These are phyloP conservation scores for Sphaeramia orbicularis DNA, from an alignment of 2,797 vertebrate species.

Conservation along the genomic window DNA sequence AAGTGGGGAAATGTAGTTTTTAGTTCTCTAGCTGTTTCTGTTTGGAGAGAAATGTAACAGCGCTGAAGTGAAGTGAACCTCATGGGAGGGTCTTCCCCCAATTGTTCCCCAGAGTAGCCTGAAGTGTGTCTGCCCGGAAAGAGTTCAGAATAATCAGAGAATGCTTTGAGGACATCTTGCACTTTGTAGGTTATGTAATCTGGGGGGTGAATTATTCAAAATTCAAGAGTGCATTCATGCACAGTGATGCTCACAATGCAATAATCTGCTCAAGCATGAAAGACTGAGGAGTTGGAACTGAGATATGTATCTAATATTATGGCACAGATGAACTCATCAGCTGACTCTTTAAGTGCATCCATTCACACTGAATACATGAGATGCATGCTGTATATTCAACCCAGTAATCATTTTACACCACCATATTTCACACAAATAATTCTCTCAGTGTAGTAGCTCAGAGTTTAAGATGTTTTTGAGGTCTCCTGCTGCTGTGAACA, in stretches of 20 bases:
- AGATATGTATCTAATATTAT: slow-evolving; percentile 37
- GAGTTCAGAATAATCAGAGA: slow-evolving; percentile 25
- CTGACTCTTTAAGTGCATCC: not conserved
- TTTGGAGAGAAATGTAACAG: slow-evolving; percentile 12
- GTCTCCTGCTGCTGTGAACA: slow-evolving; percentile 14
- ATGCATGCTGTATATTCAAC: not conserved
- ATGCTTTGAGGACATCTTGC: slow-evolving; percentile 59
- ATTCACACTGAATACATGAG: slow-evolving; percentile 6
- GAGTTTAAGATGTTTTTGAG: not conserved
- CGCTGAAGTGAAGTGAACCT: slow-evolving; percentile 26
- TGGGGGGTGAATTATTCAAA: slow-evolving; percentile 65
- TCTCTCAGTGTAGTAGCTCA: too few relatives aligned
- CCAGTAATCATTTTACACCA: too few relatives aligned
- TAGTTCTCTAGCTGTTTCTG: slow-evolving; percentile 3
- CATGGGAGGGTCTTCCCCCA: slow-evolving; percentile 29
- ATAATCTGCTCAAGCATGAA: slow-evolving; percentile 62
- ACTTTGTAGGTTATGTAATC: slow-evolving; percentile 68
- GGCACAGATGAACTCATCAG: slow-evolving; percentile 22
- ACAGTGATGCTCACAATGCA: slow-evolving; percentile 63
- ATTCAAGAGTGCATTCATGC: slow-evolving; percentile 71
- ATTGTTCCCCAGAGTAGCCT: slow-evolving; percentile 42
- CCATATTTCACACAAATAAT: too few relatives aligned
- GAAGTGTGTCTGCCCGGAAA: slow-evolving; percentile 24
- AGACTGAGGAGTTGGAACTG: slow-evolving; percentile 32
- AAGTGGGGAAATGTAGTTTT: not conserved